phyloP scores from a whole-genome alignment of 2,888 invertebrate species.

The Cyclophora punctaria region DNA sequence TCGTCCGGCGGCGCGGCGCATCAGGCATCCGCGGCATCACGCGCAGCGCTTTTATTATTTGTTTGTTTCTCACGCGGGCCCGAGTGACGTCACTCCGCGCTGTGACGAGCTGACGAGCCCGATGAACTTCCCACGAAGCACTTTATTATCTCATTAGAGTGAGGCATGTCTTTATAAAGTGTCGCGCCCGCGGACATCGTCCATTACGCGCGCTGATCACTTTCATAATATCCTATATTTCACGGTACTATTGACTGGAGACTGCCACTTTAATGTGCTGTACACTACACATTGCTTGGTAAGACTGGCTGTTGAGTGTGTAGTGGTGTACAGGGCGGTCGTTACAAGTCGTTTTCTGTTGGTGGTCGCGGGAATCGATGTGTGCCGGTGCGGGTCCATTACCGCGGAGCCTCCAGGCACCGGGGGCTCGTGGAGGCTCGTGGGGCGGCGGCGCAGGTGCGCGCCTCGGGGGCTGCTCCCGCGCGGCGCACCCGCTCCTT shows the following conservation, averaged over 20 bases:
- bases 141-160: conserved; percentile 65
- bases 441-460: conserved; percentile 19
- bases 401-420: conserved; percentile 41
- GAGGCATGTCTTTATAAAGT: conserved; percentile 66
- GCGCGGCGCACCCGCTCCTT: conserved; percentile 31
- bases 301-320: conserved; percentile 1
- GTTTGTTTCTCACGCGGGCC: no score
- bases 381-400: conserved; percentile 26
- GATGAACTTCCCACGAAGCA: conserved; percentile 43
- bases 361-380: not conserved
- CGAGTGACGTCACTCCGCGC: not conserved
- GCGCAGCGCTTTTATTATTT: no score
- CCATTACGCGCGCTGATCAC: conserved; percentile 58
- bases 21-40: no score
- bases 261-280: not conserved
- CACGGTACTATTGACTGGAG: conserved; percentile 18
- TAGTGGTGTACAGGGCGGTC: conserved; percentile 6
- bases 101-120: conserved; percentile 1
- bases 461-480: conserved; percentile 50
- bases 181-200: conserved; percentile 62
- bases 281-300: conserved; percentile 26
- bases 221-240: conserved; percentile 55
- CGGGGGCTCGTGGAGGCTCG: conserved; percentile 16
- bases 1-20: not conserved
- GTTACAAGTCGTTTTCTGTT: conserved; percentile 21